A percentile compares a stretch with the other conserved stretches of the same genome.
These are phyloP conservation scores for Marmota flaviventris DNA, from an alignment of 2,113 vertebrate genomes.

Conservation along the genomic window DNA sequence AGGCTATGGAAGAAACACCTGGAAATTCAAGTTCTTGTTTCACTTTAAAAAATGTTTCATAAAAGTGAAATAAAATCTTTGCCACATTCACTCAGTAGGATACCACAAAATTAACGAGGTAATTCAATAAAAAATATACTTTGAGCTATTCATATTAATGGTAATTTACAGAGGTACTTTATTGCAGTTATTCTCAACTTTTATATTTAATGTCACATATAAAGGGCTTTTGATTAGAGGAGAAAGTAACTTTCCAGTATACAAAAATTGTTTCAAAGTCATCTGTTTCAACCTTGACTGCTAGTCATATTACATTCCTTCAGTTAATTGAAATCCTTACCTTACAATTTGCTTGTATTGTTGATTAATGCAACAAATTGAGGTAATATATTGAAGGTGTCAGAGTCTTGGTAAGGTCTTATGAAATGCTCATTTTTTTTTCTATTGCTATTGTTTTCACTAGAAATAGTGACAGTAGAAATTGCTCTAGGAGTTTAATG, in stretches of 20 bases:
- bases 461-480: background rate
- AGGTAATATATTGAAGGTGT: background rate
- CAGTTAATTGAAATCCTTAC: conserved; percentile 62
- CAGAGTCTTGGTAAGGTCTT: background rate
- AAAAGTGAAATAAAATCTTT: conserved; percentile 72
- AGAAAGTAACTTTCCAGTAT: conserved; percentile 16
- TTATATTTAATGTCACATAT: conserved; percentile 63
- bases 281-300: conserved; percentile 28
- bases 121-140: conserved; percentile 66
- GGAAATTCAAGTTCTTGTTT: conserved; percentile 44
- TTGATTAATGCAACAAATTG: conserved; percentile 15
- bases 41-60: conserved; percentile 43
- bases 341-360: background rate
- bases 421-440: background rate
- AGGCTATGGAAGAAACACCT: background rate
- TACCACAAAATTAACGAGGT: conserved; percentile 76
- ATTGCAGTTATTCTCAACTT: conserved; percentile 74
- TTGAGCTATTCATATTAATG: conserved; percentile 64
- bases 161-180: conserved; percentile 57
- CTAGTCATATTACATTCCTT: background rate
- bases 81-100: conserved; percentile 67
- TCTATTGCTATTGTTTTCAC: background rate
- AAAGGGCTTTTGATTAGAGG: conserved; percentile 40
- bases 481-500: background rate
- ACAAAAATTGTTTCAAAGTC: conserved; percentile 69